phyloP scores from a whole-genome alignment of 2,888 invertebrate genomes.

The Sinotaia quadrata region DNA sequence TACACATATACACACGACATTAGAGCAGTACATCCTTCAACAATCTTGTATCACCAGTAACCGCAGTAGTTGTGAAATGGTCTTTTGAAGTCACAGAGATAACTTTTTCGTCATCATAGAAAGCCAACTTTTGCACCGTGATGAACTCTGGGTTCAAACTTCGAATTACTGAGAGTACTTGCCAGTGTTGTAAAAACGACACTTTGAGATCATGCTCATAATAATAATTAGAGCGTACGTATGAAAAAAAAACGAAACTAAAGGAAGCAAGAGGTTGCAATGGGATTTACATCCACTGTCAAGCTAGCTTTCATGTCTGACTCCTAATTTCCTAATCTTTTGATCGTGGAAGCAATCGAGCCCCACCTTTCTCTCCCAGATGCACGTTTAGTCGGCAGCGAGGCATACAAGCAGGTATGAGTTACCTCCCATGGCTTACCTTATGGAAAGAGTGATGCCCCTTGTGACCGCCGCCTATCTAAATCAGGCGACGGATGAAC shows the following conservation, averaged over 20 bases:
- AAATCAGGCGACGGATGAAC: slow-evolving; percentile 17
- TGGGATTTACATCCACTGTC: not conserved
- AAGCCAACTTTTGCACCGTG: too few relatives aligned
- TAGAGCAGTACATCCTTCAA: too few relatives aligned
- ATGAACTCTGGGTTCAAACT: too few relatives aligned
- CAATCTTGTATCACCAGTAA: too few relatives aligned
- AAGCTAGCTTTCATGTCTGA: not conserved
- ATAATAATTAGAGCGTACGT: too few relatives aligned
- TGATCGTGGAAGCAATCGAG: not conserved
- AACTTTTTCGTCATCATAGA: too few relatives aligned
- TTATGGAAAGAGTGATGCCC: not conserved
- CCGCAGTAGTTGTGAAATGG: too few relatives aligned
- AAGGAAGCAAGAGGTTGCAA: not conserved
- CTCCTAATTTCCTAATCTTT: slow-evolving; percentile 11
- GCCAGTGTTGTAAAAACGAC: too few relatives aligned
- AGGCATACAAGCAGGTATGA: not conserved
- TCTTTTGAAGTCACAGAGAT: too few relatives aligned
- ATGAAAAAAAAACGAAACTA: too few relatives aligned
- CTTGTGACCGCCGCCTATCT: slow-evolving; percentile 1
- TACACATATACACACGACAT: not conserved
- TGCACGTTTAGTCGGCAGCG: not conserved
- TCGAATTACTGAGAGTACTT: too few relatives aligned
- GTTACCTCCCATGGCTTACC: slow-evolving; percentile 16
- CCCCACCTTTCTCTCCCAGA: slow-evolving; percentile 4
- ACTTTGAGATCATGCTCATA: too few relatives aligned